Conservation (phyloP, 37 sponge, comb jelly and placozoan genomes). For the Cliona cf. orientalis region DNA sequence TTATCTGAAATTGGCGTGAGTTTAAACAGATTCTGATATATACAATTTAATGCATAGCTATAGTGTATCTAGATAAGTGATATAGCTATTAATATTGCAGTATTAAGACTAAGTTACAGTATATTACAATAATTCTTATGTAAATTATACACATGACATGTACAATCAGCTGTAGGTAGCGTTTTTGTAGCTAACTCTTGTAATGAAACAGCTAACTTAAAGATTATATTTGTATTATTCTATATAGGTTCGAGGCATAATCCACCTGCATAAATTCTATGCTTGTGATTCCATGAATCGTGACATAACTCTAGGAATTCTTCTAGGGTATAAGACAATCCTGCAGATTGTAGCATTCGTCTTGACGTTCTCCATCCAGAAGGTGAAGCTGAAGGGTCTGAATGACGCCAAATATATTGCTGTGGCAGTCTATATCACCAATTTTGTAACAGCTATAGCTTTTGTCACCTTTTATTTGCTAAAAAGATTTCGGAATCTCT, state of each 20-base stretch:
- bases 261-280: slow-evolving; percentile 6
- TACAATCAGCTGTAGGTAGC: too few relatives aligned
- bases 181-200: too few relatives aligned
- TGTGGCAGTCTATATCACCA: slow-evolving; percentile 47
- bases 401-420: slow-evolving; percentile 50
- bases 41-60: too few relatives aligned
- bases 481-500: slow-evolving; percentile 13
- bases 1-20: too few relatives aligned
- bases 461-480: slow-evolving; percentile 24
- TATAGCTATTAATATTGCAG: too few relatives aligned
- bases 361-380: slow-evolving; percentile 49
- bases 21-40: too few relatives aligned
- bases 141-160: too few relatives aligned
- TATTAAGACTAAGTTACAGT: too few relatives aligned
- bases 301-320: slow-evolving; percentile 26
- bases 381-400: slow-evolving; percentile 56
- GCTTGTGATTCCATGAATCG: slow-evolving; percentile 10
- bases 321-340: slow-evolving; percentile 46
- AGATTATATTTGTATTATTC: background rate
- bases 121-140: too few relatives aligned
- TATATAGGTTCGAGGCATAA: background rate
- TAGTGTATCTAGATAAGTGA: too few relatives aligned
- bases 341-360: slow-evolving; percentile 50
- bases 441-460: slow-evolving; percentile 25
- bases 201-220: too few relatives aligned